Base-by-base conservation (phyloP, 2,888 invertebrate genomes). In the Caenorhabditis sp. region DNA sequence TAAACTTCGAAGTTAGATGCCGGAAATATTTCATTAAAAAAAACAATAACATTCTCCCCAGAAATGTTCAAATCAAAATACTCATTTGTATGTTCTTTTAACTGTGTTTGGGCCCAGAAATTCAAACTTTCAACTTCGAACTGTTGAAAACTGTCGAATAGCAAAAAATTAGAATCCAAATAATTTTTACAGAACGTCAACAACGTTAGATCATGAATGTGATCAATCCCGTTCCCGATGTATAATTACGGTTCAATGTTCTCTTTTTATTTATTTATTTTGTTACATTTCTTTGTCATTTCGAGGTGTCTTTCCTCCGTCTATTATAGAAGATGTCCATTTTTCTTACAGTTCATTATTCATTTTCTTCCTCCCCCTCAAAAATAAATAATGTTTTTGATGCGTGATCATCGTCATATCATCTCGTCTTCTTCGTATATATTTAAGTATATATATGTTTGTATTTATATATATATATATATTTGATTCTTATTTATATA, bases 141-240 rank as follows among this genome's bases (percentile, higher is more conserved):
- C n/a, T n/a, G n/a, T n/a, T n/a, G n/a, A n/a, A n/a, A n/a, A n/a
- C n/a, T n/a, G n/a, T n/a, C n/a, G n/a, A n/a, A n/a, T n/a, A n/a
- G n/a, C n/a, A n/a, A n/a, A n/a, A n/a, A n/a, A n/a, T n/a, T n/a
- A n/a, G n/a, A n/a, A n/a, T n/a, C 27, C 10, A 37, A 19, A 21
- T 21, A 2, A 24, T 21, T 53, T 62, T 66, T 67, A 8, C 62
- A 67, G 67, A 67, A 62, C 58, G 62, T 0, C 67, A 67, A 17
- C 43, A 43, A 43, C 43, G 43, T 17, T 43, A 31, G 14, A 43
- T 10, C 43, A 43, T 43, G 3, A 12, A 3, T n/a, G n/a, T n/a
- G n/a, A n/a, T n/a, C n/a, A n/a, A n/a, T 31, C 31, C 31, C 31
- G 31, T 10, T 31, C 31, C 31, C 43, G 17, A 43, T 43, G 12